phyloP scores from a whole-genome alignment of 2,113 vertebrate genomes.

The Ophiodon elongatus region DNA sequence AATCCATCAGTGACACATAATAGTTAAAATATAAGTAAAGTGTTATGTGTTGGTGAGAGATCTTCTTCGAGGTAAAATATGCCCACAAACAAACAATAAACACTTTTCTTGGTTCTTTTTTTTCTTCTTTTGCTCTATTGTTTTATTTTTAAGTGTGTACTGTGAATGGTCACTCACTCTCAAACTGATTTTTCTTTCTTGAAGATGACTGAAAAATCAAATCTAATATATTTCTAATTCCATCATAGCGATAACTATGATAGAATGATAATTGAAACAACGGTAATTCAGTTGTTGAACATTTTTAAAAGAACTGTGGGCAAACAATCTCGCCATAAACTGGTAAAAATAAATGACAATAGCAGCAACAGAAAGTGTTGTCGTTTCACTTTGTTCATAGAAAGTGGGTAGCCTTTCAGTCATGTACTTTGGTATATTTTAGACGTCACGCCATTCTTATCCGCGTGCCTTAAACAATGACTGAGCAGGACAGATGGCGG shows the following conservation, averaged over 20 bases:
- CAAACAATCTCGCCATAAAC: background rate
- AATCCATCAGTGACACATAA: background rate
- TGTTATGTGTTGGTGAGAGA: background rate
- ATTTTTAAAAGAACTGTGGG: background rate
- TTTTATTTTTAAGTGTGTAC: background rate
- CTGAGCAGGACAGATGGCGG: conserved; percentile 14
- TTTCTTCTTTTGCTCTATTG: background rate
- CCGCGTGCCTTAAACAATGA: conserved; percentile 24
- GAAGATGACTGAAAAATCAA: no score
- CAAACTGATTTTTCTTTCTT: background rate
- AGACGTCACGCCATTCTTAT: conserved; percentile 1
- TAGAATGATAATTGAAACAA: no score
- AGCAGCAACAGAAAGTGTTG: background rate
- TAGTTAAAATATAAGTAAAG: background rate
- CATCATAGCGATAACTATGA: no score
- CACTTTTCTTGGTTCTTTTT: background rate
- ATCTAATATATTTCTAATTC: no score
- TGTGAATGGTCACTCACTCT: background rate
- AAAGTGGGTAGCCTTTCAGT: background rate
- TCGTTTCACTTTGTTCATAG: background rate
- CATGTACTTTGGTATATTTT: background rate
- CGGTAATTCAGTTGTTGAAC: background rate
- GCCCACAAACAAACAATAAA: background rate
- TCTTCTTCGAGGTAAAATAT: background rate
- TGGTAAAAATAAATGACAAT: background rate